A percentile compares a stretch with the other conserved stretches of the same genome.
phyloP scores from a whole-genome alignment of 2,113 vertebrate genomes.

The Passer domesticus region DNA sequence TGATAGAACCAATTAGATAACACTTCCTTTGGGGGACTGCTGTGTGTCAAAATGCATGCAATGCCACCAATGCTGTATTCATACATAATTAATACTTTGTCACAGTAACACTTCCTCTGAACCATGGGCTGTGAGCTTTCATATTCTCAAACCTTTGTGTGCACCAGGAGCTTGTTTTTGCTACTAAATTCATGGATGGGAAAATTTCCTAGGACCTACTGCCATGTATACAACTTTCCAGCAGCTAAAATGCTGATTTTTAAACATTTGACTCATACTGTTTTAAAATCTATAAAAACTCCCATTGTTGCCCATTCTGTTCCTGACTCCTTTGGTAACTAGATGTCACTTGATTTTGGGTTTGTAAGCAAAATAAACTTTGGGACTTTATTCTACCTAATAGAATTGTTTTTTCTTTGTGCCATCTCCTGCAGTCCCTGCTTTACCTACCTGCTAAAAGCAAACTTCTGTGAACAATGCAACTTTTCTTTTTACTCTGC shows the following conservation, averaged over 20 bases:
- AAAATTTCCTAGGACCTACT: background rate
- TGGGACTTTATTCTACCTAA: background rate
- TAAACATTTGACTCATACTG: background rate
- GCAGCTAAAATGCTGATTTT: background rate
- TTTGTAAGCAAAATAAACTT: background rate
- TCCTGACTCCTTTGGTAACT: background rate
- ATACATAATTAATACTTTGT: background rate
- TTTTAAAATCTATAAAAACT: background rate
- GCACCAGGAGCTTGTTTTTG: background rate
- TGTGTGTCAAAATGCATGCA: background rate
- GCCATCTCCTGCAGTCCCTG: background rate
- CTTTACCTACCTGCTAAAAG: background rate
- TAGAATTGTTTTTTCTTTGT: background rate
- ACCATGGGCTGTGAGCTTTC: background rate
- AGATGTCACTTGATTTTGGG: background rate
- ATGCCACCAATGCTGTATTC: background rate
- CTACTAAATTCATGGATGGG: background rate
- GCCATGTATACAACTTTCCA: background rate
- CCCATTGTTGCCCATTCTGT: background rate
- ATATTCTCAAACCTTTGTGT: background rate
- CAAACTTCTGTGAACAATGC: background rate
- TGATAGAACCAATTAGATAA: background rate
- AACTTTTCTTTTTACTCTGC: background rate
- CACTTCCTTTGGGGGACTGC: background rate
- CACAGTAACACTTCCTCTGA: background rate